Percentiles rank a stretch among this genome's conserved stretches.
phyloP scores from a whole-genome alignment of 2,113 vertebrate species.

The Jacana jacana region DNA sequence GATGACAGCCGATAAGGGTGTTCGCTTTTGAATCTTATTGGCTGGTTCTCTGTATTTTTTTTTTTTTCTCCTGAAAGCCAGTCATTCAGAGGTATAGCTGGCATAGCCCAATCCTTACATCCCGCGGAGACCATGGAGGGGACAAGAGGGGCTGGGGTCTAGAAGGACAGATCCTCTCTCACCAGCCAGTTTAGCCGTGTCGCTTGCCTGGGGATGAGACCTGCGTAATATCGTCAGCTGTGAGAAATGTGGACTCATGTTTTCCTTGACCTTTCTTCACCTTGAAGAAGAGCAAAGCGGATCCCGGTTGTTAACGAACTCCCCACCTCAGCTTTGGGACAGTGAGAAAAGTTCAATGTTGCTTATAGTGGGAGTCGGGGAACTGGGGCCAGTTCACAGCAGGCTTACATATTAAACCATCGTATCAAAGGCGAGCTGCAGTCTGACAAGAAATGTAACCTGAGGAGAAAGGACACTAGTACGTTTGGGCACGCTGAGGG shows the following conservation, averaged over 20 bases:
- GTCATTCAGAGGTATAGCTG: slow-evolving; percentile 43
- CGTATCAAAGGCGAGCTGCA: neutral
- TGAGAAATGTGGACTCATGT: neutral
- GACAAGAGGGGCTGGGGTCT: neutral
- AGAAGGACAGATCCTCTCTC: neutral
- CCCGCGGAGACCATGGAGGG: neutral
- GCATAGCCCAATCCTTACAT: neutral
- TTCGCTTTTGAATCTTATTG: slow-evolving; percentile 64
- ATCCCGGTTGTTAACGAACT: neutral
- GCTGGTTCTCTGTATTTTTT: slow-evolving; percentile 7
- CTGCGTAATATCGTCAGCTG: neutral
- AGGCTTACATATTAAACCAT: slow-evolving; percentile 56
- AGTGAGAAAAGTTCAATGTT: slow-evolving; percentile 17
- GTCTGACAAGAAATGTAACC: slow-evolving; percentile 56
- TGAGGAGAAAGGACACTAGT: slow-evolving; percentile 68
- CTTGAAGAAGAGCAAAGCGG: neutral
- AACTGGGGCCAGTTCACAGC: neutral
- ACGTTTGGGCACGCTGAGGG: slow-evolving; percentile 22
- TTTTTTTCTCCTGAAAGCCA: neutral
- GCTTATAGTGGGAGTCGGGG: neutral
- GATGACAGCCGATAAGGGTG: slow-evolving; percentile 74
- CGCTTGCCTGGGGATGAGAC: neutral
- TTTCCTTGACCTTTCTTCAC: slow-evolving; percentile 54
- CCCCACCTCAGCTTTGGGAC: neutral
- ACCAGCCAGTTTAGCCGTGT: neutral